phyloP scores from a whole-genome alignment of 1,140 invertebrate species.

The Gerris buenoi region DNA sequence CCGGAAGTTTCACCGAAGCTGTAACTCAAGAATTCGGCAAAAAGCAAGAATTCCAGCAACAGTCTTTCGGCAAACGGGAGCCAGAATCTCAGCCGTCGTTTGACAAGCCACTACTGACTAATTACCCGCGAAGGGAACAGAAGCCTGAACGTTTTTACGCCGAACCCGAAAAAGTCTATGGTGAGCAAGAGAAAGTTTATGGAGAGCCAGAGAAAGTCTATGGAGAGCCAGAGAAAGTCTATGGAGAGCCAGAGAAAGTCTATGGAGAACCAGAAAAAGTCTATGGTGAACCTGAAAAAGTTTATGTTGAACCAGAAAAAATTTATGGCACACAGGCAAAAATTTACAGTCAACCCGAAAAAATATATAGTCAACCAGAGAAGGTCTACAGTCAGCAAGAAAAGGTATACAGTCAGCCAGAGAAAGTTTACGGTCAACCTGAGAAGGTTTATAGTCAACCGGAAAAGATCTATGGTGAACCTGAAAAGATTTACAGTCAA shows the following conservation, averaged over 20 bases:
- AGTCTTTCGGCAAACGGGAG: neutral
- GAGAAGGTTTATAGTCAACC: constrained; percentile 42
- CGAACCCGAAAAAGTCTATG: constrained; percentile 47
- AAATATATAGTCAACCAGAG: constrained; percentile 24
- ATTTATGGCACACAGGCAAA: constrained; percentile 59
- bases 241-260: constrained; percentile 39
- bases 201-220: constrained; percentile 63
- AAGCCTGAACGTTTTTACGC: constrained; percentile 35
- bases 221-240: too few species aligned
- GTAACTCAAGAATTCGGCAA: neutral
- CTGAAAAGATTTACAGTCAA: constrained; percentile 38
- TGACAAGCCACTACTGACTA: neutral
- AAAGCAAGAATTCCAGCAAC: neutral
- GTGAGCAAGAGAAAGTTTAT: constrained; percentile 56
- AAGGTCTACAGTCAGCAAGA: constrained; percentile 32
- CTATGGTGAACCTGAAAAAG: constrained; percentile 45
- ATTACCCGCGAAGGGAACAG: too few species aligned
- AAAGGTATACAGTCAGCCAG: constrained; percentile 31
- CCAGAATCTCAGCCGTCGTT: neutral
- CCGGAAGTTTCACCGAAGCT: neutral
- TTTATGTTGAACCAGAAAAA: constrained; percentile 50
- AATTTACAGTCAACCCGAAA: constrained; percentile 42
- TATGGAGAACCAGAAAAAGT: constrained; percentile 33
- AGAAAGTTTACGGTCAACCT: constrained; percentile 36
- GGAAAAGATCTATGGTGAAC: constrained; percentile 45